These are phyloP conservation scores for Malachius bipustulatus DNA, from an alignment of 2,888 invertebrate genomes.

Conservation along the genomic window DNA sequence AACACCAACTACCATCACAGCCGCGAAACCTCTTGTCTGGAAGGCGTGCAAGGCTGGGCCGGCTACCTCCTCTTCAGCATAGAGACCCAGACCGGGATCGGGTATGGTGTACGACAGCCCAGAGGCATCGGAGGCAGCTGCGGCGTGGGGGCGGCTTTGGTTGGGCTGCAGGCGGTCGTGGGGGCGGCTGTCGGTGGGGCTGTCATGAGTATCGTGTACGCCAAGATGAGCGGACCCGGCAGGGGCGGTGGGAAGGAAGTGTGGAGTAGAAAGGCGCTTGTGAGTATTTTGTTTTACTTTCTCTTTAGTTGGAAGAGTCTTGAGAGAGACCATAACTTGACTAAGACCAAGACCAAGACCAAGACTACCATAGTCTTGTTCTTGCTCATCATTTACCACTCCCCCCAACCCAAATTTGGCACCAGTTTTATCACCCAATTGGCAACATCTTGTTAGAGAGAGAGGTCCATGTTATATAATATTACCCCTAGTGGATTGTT, in stretches of 20 bases:
- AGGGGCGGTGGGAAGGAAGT: constrained; percentile 27
- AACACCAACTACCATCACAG: constrained; percentile 30
- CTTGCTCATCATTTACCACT: too few species aligned
- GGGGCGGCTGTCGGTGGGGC: constrained; percentile 22
- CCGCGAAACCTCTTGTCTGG: constrained; percentile 33
- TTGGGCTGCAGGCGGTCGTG: neutral
- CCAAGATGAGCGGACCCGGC: constrained; percentile 51
- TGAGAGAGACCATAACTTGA: too few species aligned
- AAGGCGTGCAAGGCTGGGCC: constrained; percentile 48
- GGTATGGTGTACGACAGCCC: constrained; percentile 73
- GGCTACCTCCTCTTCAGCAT: constrained; percentile 71
- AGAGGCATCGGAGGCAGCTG: too few species aligned
- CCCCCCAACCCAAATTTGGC: too few species aligned
- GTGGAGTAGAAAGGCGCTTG: constrained; percentile 64
- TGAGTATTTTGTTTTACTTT: constrained; percentile 32
- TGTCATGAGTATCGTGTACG: constrained; percentile 44
- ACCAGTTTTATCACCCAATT: too few species aligned
- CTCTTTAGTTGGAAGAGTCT: too few species aligned
- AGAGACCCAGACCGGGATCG: constrained; percentile 71
- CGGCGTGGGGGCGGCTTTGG: too few species aligned
- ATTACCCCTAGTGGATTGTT: too few species aligned
- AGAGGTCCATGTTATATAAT: too few species aligned
- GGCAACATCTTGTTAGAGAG: too few species aligned
- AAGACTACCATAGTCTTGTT: too few species aligned
- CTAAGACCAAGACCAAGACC: too few species aligned